Base-by-base conservation (phyloP, 2,888 invertebrate genomes). In the Tetranychus piercei region DNA sequence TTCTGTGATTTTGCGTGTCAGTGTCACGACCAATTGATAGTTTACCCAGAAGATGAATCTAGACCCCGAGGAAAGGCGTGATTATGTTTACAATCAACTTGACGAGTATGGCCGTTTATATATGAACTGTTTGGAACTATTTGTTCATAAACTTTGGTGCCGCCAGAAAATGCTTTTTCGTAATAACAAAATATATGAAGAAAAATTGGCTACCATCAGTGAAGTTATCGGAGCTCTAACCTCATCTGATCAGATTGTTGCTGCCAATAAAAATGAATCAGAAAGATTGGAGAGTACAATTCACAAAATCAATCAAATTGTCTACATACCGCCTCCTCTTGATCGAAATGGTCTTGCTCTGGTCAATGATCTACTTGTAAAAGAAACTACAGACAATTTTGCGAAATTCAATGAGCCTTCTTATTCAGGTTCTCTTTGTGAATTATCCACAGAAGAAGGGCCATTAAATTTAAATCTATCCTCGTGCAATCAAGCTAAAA, bases 111-210 rank as follows among this genome's bases (percentile, higher is more conserved):
- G 69, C 4, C 69, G 69, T 11, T 69, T 69, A 11, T 69, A 69
- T 22, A 69, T 69, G 69, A 23, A 20, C 20, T 69, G 69, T 69
- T 69, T 69, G 69, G 69, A 69, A n/a, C 11, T 69, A 23, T 69
- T 69, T 23, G 69, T 69, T 23, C 69, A 69, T 23, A 69, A 69
- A 69, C 34, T 69, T 20, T 69, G 69, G 69, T 69, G 69, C 20
- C 20, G 34, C 18, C 69, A 69, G 69, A 20, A 23, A 2, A 11
- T 69, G 34, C 20, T 69, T 11, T 23, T 69, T 23, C 69, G 69
- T 69, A 69, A 20, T 23, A 69, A 69, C 15, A 20, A 23, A 6
- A 69, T 69, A 9, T 69, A 69, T 69, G 69, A 69, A 22, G 69
- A 69, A 69, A 69, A 69, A 23, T 6, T 69, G 34, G n/a, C 69